These are phyloP conservation scores for Coelopa pilipes DNA, from an alignment of 2,888 invertebrate genomes.

Conservation along the genomic window DNA sequence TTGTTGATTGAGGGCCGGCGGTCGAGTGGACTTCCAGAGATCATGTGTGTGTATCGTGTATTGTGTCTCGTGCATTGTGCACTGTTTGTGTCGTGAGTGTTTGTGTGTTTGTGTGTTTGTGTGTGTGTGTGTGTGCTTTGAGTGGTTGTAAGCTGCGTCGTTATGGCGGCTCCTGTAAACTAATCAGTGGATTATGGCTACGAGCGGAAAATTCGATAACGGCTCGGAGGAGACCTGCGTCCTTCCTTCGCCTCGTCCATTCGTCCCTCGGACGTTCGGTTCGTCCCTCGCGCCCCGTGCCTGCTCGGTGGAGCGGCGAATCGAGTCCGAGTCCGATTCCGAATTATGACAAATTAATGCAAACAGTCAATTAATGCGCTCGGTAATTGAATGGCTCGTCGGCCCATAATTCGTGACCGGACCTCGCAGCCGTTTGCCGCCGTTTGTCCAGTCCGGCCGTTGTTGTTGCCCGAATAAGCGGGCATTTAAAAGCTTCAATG, in stretches of 20 bases:
- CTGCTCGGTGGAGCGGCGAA: background rate
- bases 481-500: background rate
- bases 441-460: too few species aligned
- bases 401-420: constrained; percentile 5
- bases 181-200: constrained; percentile 32
- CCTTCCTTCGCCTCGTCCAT: background rate
- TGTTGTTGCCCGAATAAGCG: too few species aligned
- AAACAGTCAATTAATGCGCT: constrained; percentile 25
- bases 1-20: constrained; percentile 4
- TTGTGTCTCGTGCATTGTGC: constrained; percentile 6
- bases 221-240: constrained; percentile 12
- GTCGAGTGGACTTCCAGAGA: background rate
- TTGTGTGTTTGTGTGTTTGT: background rate
- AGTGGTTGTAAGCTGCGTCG: constrained; percentile 2
- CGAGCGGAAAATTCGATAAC: constrained; percentile 27
- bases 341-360: constrained; percentile 26
- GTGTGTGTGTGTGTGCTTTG: background rate
- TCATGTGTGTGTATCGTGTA: background rate
- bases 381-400: constrained; percentile 18
- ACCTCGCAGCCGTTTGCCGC: background rate
- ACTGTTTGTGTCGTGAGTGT: too few species aligned
- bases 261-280: background rate
- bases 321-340: constrained; percentile 25
- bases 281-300: background rate
- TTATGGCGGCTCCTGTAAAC: constrained; percentile 29